Conservation (phyloP, 2,797 vertebrate species). For the Cacajao melanocephalus region DNA sequence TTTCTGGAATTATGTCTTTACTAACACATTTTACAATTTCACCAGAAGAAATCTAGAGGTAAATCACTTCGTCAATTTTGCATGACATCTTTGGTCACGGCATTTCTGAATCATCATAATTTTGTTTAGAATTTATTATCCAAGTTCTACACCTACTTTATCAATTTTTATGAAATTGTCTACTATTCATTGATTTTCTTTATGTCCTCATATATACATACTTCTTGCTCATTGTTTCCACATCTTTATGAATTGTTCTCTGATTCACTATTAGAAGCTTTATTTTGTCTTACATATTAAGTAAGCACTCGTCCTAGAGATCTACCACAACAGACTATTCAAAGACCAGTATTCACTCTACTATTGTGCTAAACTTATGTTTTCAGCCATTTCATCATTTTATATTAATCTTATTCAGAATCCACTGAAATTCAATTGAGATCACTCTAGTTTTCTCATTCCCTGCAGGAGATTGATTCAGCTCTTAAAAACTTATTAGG, state of each 20-base stretch:
- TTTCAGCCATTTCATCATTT: not conserved
- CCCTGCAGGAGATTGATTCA: not conserved
- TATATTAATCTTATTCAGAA: not conserved
- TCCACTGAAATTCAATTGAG: not conserved
- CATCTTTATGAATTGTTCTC: not conserved
- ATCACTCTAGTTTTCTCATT: not conserved
- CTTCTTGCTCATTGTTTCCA: not conserved
- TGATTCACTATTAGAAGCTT: not conserved
- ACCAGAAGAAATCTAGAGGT: not conserved
- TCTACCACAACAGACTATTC: not conserved
- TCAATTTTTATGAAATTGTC: not conserved
- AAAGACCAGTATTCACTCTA: not conserved
- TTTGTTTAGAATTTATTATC: not conserved
- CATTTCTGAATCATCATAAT: not conserved
- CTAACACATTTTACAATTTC: not conserved
- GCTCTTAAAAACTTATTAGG: not conserved
- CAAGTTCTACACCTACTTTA: not conserved
- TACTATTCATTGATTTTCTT: not conserved
- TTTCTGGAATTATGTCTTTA: not conserved
- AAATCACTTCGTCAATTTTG: not conserved
- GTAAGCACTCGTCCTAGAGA: not conserved
- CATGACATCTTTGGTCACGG: not conserved
- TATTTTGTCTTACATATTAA: not conserved
- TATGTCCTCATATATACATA: not conserved
- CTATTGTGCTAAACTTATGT: not conserved